These are phyloP conservation scores for Arvicanthis niloticus DNA, from an alignment of 2,113 vertebrate genomes.

Conservation along the genomic window DNA sequence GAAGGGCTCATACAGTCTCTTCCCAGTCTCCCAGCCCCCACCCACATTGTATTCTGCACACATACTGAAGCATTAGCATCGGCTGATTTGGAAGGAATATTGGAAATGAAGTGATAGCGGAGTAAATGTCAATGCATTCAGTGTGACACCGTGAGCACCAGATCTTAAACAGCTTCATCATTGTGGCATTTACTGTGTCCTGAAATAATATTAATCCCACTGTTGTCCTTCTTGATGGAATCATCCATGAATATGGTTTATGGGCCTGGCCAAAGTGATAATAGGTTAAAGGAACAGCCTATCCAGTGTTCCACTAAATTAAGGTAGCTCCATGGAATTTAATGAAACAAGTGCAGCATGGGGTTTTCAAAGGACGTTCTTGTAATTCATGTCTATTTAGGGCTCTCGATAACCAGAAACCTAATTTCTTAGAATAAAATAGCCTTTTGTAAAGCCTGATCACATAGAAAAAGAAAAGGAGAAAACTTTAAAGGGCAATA, in stretches of 20 bases:
- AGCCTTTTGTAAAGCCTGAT: constrained; percentile 88
- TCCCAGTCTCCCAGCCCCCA: constrained; percentile 68
- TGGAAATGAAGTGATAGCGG: constrained; percentile 91
- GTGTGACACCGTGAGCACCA: constrained; percentile 89
- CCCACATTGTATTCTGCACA: constrained; percentile 86
- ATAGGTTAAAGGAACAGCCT: constrained; percentile 92
- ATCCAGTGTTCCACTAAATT: constrained; percentile 90
- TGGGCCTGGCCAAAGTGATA: constrained; percentile 90
- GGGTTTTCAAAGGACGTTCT: constrained; percentile 90
- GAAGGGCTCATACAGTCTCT: constrained; percentile 58
- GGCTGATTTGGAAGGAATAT: constrained; percentile 91
- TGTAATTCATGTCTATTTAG: constrained; percentile 93
- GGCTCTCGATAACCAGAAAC: constrained; percentile 91
- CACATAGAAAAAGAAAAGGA: constrained; percentile 79
- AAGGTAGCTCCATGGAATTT: constrained; percentile 91
- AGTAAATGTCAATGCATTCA: constrained; percentile 97
- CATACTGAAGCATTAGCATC: constrained; percentile 89
- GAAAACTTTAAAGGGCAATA: constrained; percentile 88
- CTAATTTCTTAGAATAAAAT: constrained; percentile 91
- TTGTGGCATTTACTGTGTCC: constrained; percentile 92
- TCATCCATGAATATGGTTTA: constrained; percentile 93
- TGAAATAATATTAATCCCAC: constrained; percentile 92
- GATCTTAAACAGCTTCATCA: constrained; percentile 91
- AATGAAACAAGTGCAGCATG: constrained; percentile 89
- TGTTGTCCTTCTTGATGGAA: constrained; percentile 92